These are phyloP conservation scores for Alectoris magna DNA, from an alignment of 2,797 vertebrate genomes.

Conservation along the genomic window DNA sequence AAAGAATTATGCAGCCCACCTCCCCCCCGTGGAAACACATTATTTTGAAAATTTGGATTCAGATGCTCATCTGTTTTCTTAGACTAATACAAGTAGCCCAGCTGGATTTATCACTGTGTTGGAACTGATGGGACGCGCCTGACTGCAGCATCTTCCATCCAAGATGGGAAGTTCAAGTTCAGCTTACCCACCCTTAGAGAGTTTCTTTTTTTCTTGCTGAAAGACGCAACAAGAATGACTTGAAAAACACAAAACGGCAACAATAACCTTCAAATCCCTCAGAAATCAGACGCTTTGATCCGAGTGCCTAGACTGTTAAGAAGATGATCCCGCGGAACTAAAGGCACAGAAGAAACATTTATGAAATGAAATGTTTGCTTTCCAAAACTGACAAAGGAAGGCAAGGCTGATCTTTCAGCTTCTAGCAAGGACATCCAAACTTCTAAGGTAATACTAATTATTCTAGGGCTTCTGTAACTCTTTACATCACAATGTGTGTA, in stretches of 20 bases:
- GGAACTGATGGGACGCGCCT: conserved; percentile 37
- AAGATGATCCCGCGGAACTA: conserved; percentile 22
- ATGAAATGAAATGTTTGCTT: neutral
- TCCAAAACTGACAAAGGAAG: neutral
- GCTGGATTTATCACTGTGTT: conserved; percentile 31
- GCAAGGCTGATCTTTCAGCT: neutral
- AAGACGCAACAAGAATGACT: neutral
- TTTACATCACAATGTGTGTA: neutral
- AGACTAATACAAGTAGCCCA: conserved; percentile 32
- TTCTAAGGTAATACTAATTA: neutral
- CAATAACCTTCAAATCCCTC: conserved; percentile 17
- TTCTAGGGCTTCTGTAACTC: neutral
- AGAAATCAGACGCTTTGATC: conserved; percentile 50
- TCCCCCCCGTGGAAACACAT: conserved; percentile 9
- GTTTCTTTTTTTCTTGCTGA: conserved; percentile 15
- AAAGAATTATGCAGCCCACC: conserved; percentile 51
- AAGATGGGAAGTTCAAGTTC: conserved; percentile 13
- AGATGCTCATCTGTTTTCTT: conserved; percentile 53
- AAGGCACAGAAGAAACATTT: conserved; percentile 25
- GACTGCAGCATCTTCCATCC: conserved; percentile 2
- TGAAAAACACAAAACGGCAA: conserved; percentile 30
- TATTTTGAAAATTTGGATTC: conserved; percentile 57
- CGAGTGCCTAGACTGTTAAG: conserved; percentile 24
- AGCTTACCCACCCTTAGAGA: neutral
- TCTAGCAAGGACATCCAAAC: neutral